Evolutionary conservation across 2,113 vertebrate species (phyloP).

Genomic region (Microcebus griseorufus): DNA sequence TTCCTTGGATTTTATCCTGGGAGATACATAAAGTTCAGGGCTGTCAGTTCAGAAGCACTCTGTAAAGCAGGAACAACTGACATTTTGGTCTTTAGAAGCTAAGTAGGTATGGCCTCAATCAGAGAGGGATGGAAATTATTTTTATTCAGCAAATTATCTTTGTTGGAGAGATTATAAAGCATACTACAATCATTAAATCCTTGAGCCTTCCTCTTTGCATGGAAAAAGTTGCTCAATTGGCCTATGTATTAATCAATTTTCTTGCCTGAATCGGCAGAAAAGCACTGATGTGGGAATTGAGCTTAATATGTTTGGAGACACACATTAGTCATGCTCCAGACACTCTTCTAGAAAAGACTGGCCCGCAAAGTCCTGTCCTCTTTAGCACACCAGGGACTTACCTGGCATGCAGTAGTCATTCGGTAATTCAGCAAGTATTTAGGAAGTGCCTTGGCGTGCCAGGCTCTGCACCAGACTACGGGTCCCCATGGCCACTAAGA

Average conservation of each 20-base stretch:
- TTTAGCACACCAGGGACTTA: background rate
- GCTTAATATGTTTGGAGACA: background rate
- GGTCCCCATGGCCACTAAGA: background rate
- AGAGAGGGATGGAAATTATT: conserved; percentile 35
- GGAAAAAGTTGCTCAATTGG: background rate
- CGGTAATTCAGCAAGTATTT: background rate
- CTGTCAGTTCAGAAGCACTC: background rate
- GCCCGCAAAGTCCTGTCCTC: background rate
- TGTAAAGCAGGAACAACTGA: background rate
- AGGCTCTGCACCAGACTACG: background rate
- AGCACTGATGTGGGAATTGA: background rate
- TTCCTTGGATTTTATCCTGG: background rate
- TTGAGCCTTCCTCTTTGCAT: background rate
- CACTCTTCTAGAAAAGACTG: background rate
- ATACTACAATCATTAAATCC: background rate
- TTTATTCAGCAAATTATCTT: background rate
- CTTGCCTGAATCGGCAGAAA: background rate
- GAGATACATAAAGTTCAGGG: background rate
- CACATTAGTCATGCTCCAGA: background rate
- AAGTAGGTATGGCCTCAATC: background rate
- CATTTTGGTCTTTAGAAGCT: conserved; percentile 2
- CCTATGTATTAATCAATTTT: background rate
- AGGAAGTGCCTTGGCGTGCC: background rate
- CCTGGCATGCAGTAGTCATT: background rate
- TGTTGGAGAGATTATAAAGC: background rate